These are phyloP conservation scores for Lacanobia oleracea DNA, from an alignment of 2,888 invertebrate genomes.

Conservation along the genomic window DNA sequence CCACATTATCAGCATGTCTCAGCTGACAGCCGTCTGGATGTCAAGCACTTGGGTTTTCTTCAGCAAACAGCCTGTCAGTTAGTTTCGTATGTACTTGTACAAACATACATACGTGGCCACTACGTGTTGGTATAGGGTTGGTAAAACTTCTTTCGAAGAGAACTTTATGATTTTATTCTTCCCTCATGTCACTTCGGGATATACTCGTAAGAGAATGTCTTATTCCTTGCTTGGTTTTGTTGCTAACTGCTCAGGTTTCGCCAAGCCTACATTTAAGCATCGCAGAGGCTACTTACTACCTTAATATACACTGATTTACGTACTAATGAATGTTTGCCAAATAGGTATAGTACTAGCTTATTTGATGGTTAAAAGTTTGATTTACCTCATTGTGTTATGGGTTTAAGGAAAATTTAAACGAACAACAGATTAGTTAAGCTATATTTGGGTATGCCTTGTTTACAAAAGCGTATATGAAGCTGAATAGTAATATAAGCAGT, in stretches of 20 bases:
- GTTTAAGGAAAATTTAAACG: slow-evolving; percentile 28
- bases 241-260: too few species aligned
- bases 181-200: too few species aligned
- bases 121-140: slow-evolving; percentile 51
- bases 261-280: too few species aligned
- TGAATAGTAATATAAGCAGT: neutral
- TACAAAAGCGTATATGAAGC: neutral
- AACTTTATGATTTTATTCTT: neutral
- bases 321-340: neutral
- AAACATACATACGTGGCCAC: slow-evolving; percentile 59
- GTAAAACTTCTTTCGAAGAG: neutral
- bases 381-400: slow-evolving; percentile 25
- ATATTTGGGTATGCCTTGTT: neutral
- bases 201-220: too few species aligned
- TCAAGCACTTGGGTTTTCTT: slow-evolving; percentile 55
- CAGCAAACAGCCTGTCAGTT: slow-evolving; percentile 72
- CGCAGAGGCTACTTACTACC: too few species aligned
- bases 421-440: neutral
- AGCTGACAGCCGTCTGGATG: slow-evolving; percentile 30
- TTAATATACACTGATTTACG: neutral
- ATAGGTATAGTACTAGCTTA: neutral
- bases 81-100: slow-evolving; percentile 53
- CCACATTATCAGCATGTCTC: slow-evolving; percentile 21
- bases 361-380: neutral
- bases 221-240: too few species aligned